phyloP scores from a whole-genome alignment of 2,797 vertebrate species.

The Harpagifer antarcticus region DNA sequence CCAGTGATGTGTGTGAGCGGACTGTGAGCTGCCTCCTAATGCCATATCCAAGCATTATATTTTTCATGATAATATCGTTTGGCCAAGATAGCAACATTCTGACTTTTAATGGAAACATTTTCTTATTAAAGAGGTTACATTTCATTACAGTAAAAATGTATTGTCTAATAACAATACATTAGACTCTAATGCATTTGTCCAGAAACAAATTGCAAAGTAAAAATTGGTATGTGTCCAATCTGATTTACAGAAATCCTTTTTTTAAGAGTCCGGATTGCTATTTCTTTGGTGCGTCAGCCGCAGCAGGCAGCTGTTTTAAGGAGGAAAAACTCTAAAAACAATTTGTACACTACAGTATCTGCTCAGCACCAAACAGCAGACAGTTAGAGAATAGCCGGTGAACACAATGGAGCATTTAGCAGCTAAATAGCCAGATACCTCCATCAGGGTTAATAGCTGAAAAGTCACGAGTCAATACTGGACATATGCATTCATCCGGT shows the following conservation, averaged over 20 bases:
- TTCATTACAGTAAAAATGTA: too few species aligned
- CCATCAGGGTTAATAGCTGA: neutral
- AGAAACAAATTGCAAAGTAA: too few species aligned
- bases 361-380: conserved; percentile 1
- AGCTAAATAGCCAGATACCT: neutral
- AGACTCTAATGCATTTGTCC: too few species aligned
- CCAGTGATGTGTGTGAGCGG: conserved; percentile 52
- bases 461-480: neutral
- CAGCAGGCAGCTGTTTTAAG: neutral
- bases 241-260: neutral
- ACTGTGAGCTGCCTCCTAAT: conserved; percentile 50
- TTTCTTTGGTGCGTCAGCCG: neutral
- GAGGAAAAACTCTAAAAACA: neutral
- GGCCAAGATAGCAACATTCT: neutral
- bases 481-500: neutral
- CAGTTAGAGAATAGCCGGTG: neutral
- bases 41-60: conserved; percentile 6
- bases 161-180: too few species aligned
- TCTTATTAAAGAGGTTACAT: neutral
- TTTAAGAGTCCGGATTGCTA: neutral
- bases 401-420: neutral
- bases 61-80: neutral
- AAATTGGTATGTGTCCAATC: neutral
- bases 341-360: too few species aligned
- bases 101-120: conserved; percentile 5